Percentiles rank a stretch among this genome's conserved stretches.
These are phyloP conservation scores for Arrhamphus sclerolepis DNA, from an alignment of 2,797 vertebrate species.

Conservation along the genomic window DNA sequence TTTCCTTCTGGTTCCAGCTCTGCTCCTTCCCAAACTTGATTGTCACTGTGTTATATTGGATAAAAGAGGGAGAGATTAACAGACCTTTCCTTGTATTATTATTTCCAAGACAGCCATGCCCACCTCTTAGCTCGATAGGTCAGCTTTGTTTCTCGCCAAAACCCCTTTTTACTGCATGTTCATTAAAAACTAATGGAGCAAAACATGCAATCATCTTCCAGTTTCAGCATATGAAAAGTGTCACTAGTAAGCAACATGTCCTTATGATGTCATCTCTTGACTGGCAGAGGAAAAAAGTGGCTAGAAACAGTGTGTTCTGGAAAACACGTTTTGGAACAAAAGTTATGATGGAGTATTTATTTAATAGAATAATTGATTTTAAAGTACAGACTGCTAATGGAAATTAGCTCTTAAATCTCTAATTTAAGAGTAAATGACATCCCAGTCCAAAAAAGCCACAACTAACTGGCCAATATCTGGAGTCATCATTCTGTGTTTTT, in stretches of 20 bases:
- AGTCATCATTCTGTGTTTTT: conserved; percentile 11
- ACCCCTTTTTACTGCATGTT: background rate
- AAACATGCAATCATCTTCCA: background rate
- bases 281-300: too few species aligned
- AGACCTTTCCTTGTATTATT: background rate
- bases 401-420: background rate
- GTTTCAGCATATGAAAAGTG: background rate
- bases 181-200: background rate
- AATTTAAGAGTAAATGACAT: background rate
- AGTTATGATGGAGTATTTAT: too few species aligned
- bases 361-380: background rate
- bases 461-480: background rate
- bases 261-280: too few species aligned
- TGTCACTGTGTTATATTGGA: too few species aligned
- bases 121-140: background rate
- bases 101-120: background rate
- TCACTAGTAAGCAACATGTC: too few species aligned
- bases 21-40: too few species aligned
- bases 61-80: too few species aligned
- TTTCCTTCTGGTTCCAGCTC: too few species aligned
- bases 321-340: too few species aligned
- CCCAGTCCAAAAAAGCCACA: background rate
- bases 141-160: background rate
- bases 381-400: background rate
- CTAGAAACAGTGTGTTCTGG: too few species aligned